phyloP scores from a whole-genome alignment of 2,113 vertebrate genomes.

The Gymnocephalus cernua region DNA sequence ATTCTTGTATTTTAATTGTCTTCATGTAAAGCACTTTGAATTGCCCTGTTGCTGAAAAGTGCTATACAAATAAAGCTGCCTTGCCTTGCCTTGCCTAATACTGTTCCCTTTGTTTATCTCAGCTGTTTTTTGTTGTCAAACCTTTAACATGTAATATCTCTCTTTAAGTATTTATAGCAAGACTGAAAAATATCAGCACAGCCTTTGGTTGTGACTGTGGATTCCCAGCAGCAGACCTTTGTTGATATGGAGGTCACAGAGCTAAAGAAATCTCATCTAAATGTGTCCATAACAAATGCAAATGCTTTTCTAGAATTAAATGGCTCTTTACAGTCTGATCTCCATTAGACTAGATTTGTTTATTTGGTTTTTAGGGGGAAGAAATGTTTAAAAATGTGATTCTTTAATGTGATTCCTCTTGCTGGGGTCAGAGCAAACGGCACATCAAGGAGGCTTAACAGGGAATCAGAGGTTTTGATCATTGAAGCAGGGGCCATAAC shows the following conservation, averaged over 20 bases:
- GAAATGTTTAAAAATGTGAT: background rate
- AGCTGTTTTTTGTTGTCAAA: background rate
- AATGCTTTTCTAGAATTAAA: slow-evolving; percentile 1
- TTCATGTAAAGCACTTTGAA: no score
- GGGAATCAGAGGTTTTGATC: slow-evolving; percentile 53
- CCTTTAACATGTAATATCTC: background rate
- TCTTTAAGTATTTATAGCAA: slow-evolving; percentile 3
- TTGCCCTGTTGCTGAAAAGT: no score
- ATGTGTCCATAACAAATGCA: slow-evolving; percentile 10
- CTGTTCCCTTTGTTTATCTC: background rate
- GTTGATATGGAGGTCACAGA: slow-evolving; percentile 8
- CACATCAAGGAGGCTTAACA: slow-evolving; percentile 16
- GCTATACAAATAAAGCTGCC: no score
- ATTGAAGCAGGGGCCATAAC: slow-evolving; percentile 14
- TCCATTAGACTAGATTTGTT: background rate
- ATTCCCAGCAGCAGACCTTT: background rate
- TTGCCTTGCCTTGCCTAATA: no score
- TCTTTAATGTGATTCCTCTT: background rate
- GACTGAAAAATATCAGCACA: background rate
- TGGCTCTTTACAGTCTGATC: background rate
- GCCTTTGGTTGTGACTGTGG: background rate
- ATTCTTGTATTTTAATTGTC: no score
- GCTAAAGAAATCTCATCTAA: slow-evolving; percentile 15
- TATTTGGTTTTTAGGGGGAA: background rate
- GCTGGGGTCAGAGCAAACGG: background rate